Base-by-base conservation (phyloP, 1,140 invertebrate genomes). In the Whitmania pigra region DNA sequence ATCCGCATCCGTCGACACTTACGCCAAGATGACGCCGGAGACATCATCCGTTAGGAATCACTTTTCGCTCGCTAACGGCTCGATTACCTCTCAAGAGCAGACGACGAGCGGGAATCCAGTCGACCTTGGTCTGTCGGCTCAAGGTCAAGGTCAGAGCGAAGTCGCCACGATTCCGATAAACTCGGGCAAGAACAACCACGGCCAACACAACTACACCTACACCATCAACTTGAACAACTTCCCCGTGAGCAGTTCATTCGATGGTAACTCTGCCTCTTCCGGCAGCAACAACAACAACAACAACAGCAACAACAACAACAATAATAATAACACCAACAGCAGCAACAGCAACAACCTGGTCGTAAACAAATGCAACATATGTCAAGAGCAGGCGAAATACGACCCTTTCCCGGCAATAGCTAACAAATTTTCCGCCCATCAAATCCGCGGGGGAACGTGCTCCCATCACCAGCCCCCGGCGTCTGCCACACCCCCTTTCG, bases 221-320 rank as follows among this genome's bases (percentile, higher is more conserved):
- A 63, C 57, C 29, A 63, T 63, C 29, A 63, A 63, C 29, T 63
- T 63, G 57, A 63, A 31, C 29, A 63, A 63, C 29, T 63, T 63
- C 29, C 57, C 57, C 22, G 22, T n/a, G 22, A 63, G 3, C 43
- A 13, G 43, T 49, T 11, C 43, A 5, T 49, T 49, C 43, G 43
- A 49, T 49, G 43, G 43, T 17, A 49, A 49, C 43, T 49, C 43
- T 49, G 43, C 43, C 9, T 49, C 57, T 63, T 31, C 29, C 57
- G 22, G 18, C 57, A 63, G 18, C 57, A 63, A 63, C 57, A 63
- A n/a, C 29, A 63, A n/a, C 20, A 63, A 13, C 29, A 63, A 63
- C 11, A 60, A 60, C n/a, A n/a, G n/a, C n/a, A n/a, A n/a, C n/a
- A n/a, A n/a, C n/a, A 57, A 57, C 54, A 57, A 3, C 9, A 57